Conservation (phyloP, 2,113 vertebrate genomes). For the Chaetops frenatus region DNA sequence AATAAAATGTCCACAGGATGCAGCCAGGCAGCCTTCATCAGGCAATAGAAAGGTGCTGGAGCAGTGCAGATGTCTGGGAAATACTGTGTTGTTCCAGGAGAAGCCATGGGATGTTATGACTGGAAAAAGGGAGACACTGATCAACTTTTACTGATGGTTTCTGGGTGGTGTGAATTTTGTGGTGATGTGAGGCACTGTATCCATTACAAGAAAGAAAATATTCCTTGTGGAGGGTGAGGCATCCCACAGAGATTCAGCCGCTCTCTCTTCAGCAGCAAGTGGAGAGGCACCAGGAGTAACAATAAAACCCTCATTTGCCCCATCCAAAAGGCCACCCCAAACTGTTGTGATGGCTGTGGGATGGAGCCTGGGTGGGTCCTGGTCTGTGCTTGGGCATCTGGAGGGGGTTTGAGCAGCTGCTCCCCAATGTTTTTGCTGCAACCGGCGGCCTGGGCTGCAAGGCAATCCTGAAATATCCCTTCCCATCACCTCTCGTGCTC, state of each 20-base stretch:
- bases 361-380: accelerated
- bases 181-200: conserved; percentile 8
- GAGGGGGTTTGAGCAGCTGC: background rate
- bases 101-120: background rate
- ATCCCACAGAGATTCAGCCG: background rate
- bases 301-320: background rate
- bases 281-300: conserved; percentile 1
- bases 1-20: background rate
- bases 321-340: conserved; percentile 2
- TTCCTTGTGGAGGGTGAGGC: background rate
- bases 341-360: background rate
- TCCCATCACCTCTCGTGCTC: background rate
- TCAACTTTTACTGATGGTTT: conserved; percentile 25
- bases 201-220: background rate
- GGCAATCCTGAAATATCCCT: conserved; percentile 66
- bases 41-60: background rate
- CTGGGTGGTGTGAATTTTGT: conserved; percentile 12
- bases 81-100: background rate
- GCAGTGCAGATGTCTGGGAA: background rate
- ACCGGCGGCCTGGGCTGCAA: background rate
- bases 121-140: background rate
- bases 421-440: background rate
- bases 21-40: background rate
- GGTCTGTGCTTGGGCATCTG: accelerated
- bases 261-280: background rate